Percentiles rank a stretch among this genome's conserved stretches.
Conservation (phyloP, 2,113 vertebrate genomes). For the Sciurus niger region DNA sequence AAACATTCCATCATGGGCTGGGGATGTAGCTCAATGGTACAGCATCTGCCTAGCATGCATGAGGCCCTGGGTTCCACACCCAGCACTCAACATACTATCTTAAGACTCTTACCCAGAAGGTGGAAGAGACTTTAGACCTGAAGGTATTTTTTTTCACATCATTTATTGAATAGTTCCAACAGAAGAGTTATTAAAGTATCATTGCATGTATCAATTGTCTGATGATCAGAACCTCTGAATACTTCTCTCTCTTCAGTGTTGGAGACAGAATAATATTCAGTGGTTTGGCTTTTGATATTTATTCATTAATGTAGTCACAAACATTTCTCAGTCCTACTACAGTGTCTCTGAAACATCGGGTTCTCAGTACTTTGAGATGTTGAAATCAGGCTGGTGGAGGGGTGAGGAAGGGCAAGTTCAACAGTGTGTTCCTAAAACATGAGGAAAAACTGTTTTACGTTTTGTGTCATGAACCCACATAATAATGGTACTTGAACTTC, state of each 20-base stretch:
- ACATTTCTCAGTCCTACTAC: not conserved
- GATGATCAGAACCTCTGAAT: not conserved
- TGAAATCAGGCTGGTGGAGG: not conserved
- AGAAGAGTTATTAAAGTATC: not conserved
- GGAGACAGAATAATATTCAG: not conserved
- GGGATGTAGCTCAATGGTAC: too few species aligned
- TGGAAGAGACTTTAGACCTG: not conserved
- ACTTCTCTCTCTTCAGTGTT: not conserved
- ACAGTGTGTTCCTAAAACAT: not conserved
- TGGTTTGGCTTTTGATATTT: constrained; percentile 1
- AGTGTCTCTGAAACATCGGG: not conserved
- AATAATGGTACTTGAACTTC: not conserved
- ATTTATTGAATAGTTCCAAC: not conserved
- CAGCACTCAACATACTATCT: not conserved
- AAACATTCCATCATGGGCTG: not conserved
- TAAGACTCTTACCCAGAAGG: not conserved
- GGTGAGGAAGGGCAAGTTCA: constrained; percentile 11
- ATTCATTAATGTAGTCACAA: constrained; percentile 25
- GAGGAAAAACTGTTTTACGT: constrained; percentile 30
- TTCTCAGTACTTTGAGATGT: constrained; percentile 18
- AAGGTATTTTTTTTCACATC: not conserved
- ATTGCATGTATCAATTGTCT: not conserved
- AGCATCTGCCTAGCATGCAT: too few species aligned
- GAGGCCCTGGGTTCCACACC: too few species aligned
- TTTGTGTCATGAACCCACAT: not conserved